phyloP scores from a whole-genome alignment of 2,797 vertebrate genomes.

The Siniperca undulata region DNA sequence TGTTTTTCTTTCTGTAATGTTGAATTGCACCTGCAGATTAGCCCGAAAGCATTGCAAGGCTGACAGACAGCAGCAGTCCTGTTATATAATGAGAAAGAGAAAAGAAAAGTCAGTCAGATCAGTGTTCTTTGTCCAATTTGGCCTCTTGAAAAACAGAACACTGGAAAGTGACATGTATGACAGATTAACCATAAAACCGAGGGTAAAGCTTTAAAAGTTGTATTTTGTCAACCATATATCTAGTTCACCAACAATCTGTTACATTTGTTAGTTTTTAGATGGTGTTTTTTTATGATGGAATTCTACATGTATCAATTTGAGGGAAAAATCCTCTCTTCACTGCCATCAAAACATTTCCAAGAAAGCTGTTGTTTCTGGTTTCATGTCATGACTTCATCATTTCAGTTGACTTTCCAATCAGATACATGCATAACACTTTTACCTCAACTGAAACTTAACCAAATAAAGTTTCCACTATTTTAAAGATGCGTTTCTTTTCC shows the following conservation, averaged over 20 bases:
- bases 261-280: not conserved
- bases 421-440: constrained; percentile 28
- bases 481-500: constrained; percentile 45
- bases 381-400: constrained; percentile 46
- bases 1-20: rapidly evolving
- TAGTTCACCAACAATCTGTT: not conserved
- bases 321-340: not conserved
- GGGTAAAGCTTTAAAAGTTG: not conserved
- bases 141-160: not conserved
- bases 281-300: not conserved
- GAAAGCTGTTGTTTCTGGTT: constrained; percentile 53
- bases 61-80: constrained; percentile 77
- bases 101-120: not conserved
- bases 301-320: not conserved
- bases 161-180: not conserved
- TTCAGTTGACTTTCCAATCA: constrained; percentile 59
- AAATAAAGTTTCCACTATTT: constrained; percentile 61
- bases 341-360: constrained; percentile 57
- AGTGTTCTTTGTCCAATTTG: not conserved
- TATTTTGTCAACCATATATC: not conserved
- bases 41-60: constrained; percentile 74
- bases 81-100: constrained; percentile 3
- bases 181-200: not conserved
- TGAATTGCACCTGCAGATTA: not conserved
- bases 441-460: constrained; percentile 59